A percentile compares a stretch with the other conserved stretches of the same genome.
Evolutionary conservation across 2,888 invertebrate genomes (phyloP).

Genomic region (Drosophila macrothrix): DNA sequence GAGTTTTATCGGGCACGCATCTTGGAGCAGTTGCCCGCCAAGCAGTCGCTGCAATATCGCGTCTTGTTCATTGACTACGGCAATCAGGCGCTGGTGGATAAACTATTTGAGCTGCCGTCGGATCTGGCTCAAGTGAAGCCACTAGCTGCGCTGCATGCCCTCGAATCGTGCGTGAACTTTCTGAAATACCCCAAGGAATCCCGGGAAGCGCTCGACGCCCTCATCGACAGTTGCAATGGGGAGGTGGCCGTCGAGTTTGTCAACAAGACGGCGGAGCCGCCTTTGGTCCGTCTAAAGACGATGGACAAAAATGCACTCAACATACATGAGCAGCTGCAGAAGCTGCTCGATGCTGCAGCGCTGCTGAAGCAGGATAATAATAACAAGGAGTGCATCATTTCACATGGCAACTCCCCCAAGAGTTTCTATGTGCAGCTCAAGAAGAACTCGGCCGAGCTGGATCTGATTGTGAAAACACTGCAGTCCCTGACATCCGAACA

Average conservation of each 20-base stretch:
- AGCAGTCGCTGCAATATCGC: conserved; percentile 86
- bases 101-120: conserved; percentile 87
- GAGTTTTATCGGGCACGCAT: conserved; percentile 96
- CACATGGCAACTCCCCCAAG: conserved; percentile 88
- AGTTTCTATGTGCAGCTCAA: conserved; percentile 90
- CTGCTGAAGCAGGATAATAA: conserved; percentile 37
- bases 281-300: conserved; percentile 73
- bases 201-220: conserved; percentile 71
- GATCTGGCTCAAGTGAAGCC: conserved; percentile 87
- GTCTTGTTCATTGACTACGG: conserved; percentile 91
- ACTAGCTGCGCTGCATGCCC: conserved; percentile 87
- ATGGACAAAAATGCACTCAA: conserved; percentile 70
- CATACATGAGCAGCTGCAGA: conserved; percentile 75
- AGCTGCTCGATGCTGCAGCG: conserved; percentile 64
- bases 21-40: conserved; percentile 87
- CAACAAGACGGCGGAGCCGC: conserved; percentile 62
- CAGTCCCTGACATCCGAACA: conserved; percentile 70
- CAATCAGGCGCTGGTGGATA: conserved; percentile 87
- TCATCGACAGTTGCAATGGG: conserved; percentile 77
- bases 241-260: conserved; percentile 76
- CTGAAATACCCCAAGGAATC: conserved; percentile 73
- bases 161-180: conserved; percentile 87
- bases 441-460: conserved; percentile 82
- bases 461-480: conserved; percentile 70
- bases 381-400: conserved; percentile 87